Conservation (phyloP, 2,888 invertebrate genomes). For the Drosophila helvetica region DNA sequence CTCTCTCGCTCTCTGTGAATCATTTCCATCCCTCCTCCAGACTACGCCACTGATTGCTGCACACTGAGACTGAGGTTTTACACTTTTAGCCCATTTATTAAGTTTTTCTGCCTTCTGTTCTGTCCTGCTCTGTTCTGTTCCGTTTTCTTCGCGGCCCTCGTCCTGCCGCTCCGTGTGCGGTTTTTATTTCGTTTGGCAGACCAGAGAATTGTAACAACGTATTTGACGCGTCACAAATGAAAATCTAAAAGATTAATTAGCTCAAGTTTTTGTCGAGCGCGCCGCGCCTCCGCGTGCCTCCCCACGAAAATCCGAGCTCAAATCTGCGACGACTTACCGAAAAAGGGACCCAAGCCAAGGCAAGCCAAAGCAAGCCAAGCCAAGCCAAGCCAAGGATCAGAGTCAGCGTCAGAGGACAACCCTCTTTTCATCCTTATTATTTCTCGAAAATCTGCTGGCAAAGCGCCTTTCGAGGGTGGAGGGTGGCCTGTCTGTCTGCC, state of each 20-base stretch:
- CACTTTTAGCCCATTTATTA: constrained; percentile 71
- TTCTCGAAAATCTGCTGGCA: constrained; percentile 70
- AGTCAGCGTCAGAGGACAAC: constrained; percentile 4
- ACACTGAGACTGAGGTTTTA: constrained; percentile 64
- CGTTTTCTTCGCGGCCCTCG: constrained; percentile 4
- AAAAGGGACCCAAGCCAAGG: neutral
- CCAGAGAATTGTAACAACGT: constrained; percentile 66
- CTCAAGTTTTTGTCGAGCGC: constrained; percentile 68
- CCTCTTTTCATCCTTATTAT: neutral
- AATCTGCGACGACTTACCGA: constrained; percentile 67
- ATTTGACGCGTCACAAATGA: constrained; percentile 78
- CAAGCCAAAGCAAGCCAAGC: too few relatives aligned
- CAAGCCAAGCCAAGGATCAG: constrained; percentile 21
- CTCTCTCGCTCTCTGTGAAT: constrained; percentile 1
- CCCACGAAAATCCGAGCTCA: constrained; percentile 55
- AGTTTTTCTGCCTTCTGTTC: constrained; percentile 30
- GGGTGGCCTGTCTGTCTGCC: neutral
- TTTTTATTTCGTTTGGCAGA: constrained; percentile 71
- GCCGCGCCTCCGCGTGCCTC: constrained; percentile 24
- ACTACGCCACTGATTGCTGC: constrained; percentile 63
- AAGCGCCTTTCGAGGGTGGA: constrained; percentile 58
- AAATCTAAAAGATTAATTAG: constrained; percentile 79
- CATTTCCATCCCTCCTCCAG: constrained; percentile 10
- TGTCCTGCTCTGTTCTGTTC: neutral
- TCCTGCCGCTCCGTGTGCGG: constrained; percentile 51